Percentiles rank a stretch among this genome's conserved stretches.
These are phyloP conservation scores for Temnothorax ravouxi DNA, from an alignment of 2,888 invertebrate genomes.

Conservation along the genomic window DNA sequence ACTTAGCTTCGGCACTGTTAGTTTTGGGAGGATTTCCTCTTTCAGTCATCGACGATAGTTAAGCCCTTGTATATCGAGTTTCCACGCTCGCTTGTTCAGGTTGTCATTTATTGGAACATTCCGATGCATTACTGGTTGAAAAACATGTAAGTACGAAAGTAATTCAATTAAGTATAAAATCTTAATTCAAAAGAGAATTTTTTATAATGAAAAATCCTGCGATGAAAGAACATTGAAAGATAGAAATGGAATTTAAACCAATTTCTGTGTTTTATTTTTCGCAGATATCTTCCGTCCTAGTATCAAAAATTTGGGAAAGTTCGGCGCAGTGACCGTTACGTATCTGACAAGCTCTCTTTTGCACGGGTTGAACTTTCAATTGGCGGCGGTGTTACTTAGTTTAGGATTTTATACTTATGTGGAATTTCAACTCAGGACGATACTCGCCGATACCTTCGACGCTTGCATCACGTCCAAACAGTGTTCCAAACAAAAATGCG, in stretches of 20 bases:
- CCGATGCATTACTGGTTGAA: conserved; percentile 99
- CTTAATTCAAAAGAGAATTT: conserved; percentile 3
- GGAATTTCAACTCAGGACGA: conserved; percentile 92
- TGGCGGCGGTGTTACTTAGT: conserved; percentile 97
- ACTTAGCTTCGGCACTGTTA: conserved; percentile 93
- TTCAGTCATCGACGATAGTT: conserved; percentile 87
- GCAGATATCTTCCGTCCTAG: conserved; percentile 94
- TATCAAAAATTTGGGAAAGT: conserved; percentile 90
- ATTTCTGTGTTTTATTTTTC: conserved; percentile 67
- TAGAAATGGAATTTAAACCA: neutral
- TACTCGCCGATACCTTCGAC: conserved; percentile 91
- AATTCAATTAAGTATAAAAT: too few species aligned
- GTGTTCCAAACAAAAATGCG: conserved; percentile 89
- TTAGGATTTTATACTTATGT: conserved; percentile 97
- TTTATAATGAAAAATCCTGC: neutral
- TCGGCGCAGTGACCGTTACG: conserved; percentile 93
- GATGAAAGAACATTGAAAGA: neutral
- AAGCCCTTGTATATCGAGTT: conserved; percentile 94
- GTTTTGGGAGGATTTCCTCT: conserved; percentile 81
- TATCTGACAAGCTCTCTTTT: conserved; percentile 96
- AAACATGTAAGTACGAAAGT: conserved; percentile 90
- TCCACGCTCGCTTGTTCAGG: conserved; percentile 96
- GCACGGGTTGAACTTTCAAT: conserved; percentile 97
- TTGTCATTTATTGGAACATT: conserved; percentile 98
- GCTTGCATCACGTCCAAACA: conserved; percentile 93